Evolutionary conservation across 2,113 vertebrate species (phyloP).

Genomic region (Nothocercus julius): DNA sequence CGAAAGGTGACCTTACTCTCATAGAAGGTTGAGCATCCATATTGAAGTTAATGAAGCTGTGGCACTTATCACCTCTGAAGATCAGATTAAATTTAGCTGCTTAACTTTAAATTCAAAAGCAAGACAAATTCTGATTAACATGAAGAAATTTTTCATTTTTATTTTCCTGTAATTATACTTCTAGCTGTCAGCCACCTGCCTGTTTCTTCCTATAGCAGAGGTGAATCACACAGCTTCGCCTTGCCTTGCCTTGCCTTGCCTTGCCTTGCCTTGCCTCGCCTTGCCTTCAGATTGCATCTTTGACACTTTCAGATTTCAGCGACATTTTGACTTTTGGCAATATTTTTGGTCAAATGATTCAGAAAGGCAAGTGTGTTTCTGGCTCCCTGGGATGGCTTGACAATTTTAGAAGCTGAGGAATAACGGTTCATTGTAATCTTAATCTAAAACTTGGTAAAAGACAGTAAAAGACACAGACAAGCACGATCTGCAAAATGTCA

Average conservation of each 20-base stretch:
- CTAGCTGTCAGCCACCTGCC: neutral
- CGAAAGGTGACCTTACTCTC: neutral
- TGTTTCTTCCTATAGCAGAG: neutral
- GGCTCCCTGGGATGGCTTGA: neutral
- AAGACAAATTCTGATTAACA: neutral
- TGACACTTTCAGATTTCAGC: neutral
- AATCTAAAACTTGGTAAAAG: neutral
- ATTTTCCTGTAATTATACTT: neutral
- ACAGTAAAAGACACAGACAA: neutral
- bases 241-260: no score
- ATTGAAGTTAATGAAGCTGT: slow-evolving; percentile 29
- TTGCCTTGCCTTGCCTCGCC: no score
- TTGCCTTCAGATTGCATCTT: neutral
- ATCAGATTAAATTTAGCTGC: slow-evolving; percentile 20
- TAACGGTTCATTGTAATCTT: neutral
- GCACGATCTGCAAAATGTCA: neutral
- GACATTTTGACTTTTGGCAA: neutral
- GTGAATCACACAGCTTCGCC: neutral
- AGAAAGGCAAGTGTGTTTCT: neutral
- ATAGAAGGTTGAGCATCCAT: neutral
- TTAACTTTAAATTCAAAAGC: neutral
- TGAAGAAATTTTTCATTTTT: neutral
- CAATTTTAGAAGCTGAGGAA: neutral
- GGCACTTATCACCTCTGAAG: neutral
- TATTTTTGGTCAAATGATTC: neutral